These are phyloP conservation scores for Geotrypetes seraphini DNA, from an alignment of 2,797 vertebrate species.

Conservation along the genomic window DNA sequence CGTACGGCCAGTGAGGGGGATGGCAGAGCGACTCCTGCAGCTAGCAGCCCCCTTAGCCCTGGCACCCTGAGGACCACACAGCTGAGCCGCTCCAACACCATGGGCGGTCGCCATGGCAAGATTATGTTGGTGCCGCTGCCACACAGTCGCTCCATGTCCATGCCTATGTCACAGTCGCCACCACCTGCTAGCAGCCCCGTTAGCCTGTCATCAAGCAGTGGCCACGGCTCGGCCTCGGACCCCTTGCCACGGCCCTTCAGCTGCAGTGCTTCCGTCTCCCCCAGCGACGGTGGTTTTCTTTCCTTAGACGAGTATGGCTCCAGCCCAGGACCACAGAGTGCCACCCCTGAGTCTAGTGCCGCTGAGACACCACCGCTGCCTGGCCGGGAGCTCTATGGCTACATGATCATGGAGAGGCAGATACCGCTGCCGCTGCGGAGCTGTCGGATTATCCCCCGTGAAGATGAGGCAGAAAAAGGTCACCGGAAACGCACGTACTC, in stretches of 20 bases:
- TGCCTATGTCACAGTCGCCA: slow-evolving; percentile 78
- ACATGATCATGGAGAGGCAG: slow-evolving; percentile 88
- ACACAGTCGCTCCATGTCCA: slow-evolving; percentile 88
- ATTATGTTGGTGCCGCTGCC: slow-evolving; percentile 54
- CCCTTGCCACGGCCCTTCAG: slow-evolving; percentile 67
- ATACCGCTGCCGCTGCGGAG: slow-evolving; percentile 48
- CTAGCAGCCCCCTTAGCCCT: slow-evolving; percentile 80
- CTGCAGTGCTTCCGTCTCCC: slow-evolving; percentile 82
- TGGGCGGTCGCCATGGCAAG: slow-evolving; percentile 29
- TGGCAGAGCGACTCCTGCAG: slow-evolving; percentile 64
- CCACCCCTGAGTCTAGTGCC: slow-evolving; percentile 80
- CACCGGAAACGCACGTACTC: slow-evolving; percentile 86
- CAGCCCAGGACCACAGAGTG: slow-evolving; percentile 66
- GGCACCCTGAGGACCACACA: slow-evolving; percentile 65
- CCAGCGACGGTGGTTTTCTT: slow-evolving; percentile 83
- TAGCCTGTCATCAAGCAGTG: slow-evolving; percentile 70
- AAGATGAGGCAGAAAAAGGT: slow-evolving; percentile 58
- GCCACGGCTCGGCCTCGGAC: slow-evolving; percentile 44
- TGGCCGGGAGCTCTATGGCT: slow-evolving; percentile 64
- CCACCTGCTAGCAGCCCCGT: slow-evolving; percentile 65
- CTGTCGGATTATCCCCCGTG: slow-evolving; percentile 46
- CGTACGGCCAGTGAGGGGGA: slow-evolving; percentile 92
- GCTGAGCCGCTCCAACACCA: slow-evolving; percentile 80
- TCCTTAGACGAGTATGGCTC: slow-evolving; percentile 88
- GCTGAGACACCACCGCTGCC: slow-evolving; percentile 69